phyloP scores from a whole-genome alignment of 1,140 invertebrate genomes.

The Bombus fervidus region DNA sequence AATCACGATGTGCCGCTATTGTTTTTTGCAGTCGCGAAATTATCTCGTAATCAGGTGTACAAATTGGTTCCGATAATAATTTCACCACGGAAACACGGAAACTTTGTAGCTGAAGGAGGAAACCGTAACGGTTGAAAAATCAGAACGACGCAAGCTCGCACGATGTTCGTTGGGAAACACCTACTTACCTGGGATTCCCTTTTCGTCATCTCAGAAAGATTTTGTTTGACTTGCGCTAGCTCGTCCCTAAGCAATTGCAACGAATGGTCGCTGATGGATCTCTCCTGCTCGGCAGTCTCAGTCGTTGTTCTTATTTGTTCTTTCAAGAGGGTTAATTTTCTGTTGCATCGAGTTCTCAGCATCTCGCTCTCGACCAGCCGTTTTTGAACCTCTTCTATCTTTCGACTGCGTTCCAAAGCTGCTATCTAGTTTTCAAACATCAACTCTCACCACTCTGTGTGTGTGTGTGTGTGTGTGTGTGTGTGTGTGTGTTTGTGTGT shows the following conservation, averaged over 20 bases:
- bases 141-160: background rate
- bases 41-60: constrained; percentile 90
- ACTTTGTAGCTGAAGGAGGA: constrained; percentile 83
- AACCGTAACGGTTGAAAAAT: background rate
- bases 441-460: background rate
- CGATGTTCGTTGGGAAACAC: too few relatives aligned
- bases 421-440: constrained; percentile 85
- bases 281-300: constrained; percentile 87
- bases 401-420: constrained; percentile 90
- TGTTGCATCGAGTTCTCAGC: constrained; percentile 86
- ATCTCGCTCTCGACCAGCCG: constrained; percentile 88
- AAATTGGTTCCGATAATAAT: constrained; percentile 86
- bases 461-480: too few relatives aligned
- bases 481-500: too few relatives aligned
- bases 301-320: constrained; percentile 86
- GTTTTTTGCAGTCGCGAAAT: constrained; percentile 89
- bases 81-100: constrained; percentile 88
- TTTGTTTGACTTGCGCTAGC: constrained; percentile 87
- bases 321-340: constrained; percentile 88
- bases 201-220: constrained; percentile 87
- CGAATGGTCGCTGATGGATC: constrained; percentile 87
- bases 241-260: constrained; percentile 88
- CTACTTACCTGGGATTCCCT: constrained; percentile 86
- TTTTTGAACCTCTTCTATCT: constrained; percentile 92
- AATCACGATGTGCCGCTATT: constrained; percentile 89